Conservation (phyloP, 1,140 invertebrate genomes). For the Pararge aegeria region DNA sequence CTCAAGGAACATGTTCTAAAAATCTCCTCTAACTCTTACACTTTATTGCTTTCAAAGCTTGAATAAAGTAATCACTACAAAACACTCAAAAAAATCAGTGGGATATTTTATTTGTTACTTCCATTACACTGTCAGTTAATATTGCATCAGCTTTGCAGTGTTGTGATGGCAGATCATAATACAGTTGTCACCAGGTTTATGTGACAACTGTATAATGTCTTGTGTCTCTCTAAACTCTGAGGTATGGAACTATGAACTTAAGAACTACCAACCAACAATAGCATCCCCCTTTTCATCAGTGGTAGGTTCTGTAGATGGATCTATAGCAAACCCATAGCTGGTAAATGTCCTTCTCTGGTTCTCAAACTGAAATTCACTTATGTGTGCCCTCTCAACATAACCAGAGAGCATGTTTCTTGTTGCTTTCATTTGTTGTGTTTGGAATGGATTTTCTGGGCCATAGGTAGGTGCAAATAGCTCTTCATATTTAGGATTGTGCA, state of each 20-base stretch:
- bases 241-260: not conserved
- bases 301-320: slow-evolving; percentile 90
- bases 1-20: too few species aligned
- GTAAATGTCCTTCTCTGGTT: slow-evolving; percentile 97
- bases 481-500: slow-evolving; percentile 96
- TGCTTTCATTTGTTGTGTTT: slow-evolving; percentile 93
- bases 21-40: too few species aligned
- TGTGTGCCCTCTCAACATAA: slow-evolving; percentile 96
- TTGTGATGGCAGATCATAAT: too few species aligned
- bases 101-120: too few species aligned
- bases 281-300: slow-evolving; percentile 82
- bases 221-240: too few species aligned
- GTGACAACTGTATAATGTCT: too few species aligned
- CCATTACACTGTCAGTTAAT: too few species aligned
- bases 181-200: too few species aligned
- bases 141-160: too few species aligned
- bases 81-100: too few species aligned
- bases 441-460: slow-evolving; percentile 95
- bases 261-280: slow-evolving; percentile 83
- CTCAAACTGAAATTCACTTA: slow-evolving; percentile 99
- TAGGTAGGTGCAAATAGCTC: slow-evolving; percentile 93
- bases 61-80: too few species aligned
- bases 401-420: slow-evolving; percentile 96
- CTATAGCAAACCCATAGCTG: slow-evolving; percentile 95
- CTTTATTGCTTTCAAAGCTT: too few species aligned